Evolutionary conservation across 2,888 invertebrate species (phyloP).

Genomic region (Odontomyia ornata): DNA sequence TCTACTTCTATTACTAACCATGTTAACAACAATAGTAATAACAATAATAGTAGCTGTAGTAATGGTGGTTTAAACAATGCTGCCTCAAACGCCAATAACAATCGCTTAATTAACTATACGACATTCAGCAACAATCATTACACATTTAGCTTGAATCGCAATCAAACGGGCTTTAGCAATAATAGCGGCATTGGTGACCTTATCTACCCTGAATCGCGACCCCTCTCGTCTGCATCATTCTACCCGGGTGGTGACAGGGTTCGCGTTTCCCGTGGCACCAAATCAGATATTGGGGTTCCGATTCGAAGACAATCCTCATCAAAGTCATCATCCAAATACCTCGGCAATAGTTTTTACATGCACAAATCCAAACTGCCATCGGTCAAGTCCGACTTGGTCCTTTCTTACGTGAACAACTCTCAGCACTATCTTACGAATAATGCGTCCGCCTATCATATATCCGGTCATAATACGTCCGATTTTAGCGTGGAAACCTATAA

Average conservation of each 20-base stretch:
- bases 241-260: slow-evolving; percentile 54
- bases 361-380: slow-evolving; percentile 50
- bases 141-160: slow-evolving; percentile 62
- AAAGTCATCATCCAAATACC: slow-evolving; percentile 50
- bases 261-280: slow-evolving; percentile 57
- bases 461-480: slow-evolving; percentile 38
- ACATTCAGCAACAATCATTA: slow-evolving; percentile 65
- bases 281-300: slow-evolving; percentile 63
- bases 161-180: slow-evolving; percentile 30
- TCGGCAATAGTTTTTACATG: slow-evolving; percentile 43
- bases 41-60: slow-evolving; percentile 55
- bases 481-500: slow-evolving; percentile 44
- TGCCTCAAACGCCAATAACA: slow-evolving; percentile 56
- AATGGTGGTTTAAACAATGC: slow-evolving; percentile 54
- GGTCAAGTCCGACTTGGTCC: slow-evolving; percentile 61
- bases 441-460: slow-evolving; percentile 45
- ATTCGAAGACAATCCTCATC: slow-evolving; percentile 55
- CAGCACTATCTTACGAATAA: slow-evolving; percentile 44
- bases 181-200: slow-evolving; percentile 49
- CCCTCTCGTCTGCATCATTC: slow-evolving; percentile 55
- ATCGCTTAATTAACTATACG: slow-evolving; percentile 61
- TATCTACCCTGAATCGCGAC: slow-evolving; percentile 52
- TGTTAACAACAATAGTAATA: slow-evolving; percentile 48
- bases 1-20: slow-evolving; percentile 40
- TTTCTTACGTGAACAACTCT: slow-evolving; percentile 58